Percentiles rank a stretch among this genome's conserved stretches.
phyloP scores from a whole-genome alignment of 2,888 invertebrate species.

The Tipula vernalis region DNA sequence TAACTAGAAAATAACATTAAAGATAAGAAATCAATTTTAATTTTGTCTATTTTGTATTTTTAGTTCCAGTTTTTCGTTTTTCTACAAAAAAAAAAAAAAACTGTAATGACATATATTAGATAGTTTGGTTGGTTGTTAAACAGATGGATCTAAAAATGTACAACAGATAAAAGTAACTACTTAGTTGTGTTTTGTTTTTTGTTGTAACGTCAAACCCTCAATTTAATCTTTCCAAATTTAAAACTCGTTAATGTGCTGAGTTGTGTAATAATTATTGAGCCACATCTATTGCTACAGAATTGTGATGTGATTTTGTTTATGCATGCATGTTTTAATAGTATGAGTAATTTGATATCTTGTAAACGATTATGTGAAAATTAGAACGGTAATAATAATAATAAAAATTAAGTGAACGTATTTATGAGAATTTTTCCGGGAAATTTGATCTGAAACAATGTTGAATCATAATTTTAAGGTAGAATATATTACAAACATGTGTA shows the following conservation, averaged over 20 bases:
- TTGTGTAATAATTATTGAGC: background rate
- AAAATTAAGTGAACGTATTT: background rate
- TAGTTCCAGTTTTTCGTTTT: background rate
- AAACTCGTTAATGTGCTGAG: background rate
- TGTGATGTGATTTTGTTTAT: background rate
- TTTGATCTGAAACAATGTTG: background rate
- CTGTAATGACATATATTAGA: background rate
- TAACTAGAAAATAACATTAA: background rate
- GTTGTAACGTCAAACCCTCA: background rate
- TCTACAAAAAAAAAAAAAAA: background rate
- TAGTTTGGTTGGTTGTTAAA: background rate
- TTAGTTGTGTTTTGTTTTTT: background rate
- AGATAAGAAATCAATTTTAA: background rate
- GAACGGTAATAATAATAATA: background rate
- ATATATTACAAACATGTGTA: constrained; percentile 4
- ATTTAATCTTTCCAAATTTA: background rate
- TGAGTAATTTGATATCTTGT: background rate
- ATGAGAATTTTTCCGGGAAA: background rate
- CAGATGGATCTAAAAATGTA: background rate
- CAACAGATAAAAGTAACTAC: background rate
- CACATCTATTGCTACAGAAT: background rate
- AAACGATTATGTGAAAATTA: background rate
- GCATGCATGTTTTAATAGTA: background rate
- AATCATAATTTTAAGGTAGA: background rate
- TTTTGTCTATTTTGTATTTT: background rate